Evolutionary conservation across 2,888 invertebrate species (phyloP).

Genomic region (Andrena chrysosceles): DNA sequence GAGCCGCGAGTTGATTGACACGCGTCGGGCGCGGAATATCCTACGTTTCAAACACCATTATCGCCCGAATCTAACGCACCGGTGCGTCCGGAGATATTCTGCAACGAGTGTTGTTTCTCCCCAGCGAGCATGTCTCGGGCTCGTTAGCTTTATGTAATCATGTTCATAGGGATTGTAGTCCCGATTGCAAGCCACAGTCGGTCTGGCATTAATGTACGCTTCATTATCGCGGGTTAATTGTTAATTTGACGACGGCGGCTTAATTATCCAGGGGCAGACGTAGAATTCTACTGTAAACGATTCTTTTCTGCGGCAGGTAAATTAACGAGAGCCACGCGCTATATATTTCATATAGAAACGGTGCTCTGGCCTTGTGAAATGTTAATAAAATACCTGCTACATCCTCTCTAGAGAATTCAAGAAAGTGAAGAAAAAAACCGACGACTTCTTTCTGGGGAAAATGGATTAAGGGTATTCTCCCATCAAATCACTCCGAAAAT

Average conservation of each 20-base stretch:
- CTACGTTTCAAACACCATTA: constrained; percentile 51
- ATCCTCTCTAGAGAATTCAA: neutral
- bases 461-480: no score
- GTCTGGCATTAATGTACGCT: constrained; percentile 62
- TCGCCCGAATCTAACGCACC: constrained; percentile 51
- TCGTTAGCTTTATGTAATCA: constrained; percentile 72
- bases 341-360: neutral
- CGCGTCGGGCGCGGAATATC: constrained; percentile 47
- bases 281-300: neutral
- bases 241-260: constrained; percentile 66
- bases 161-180: constrained; percentile 63
- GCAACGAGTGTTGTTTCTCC: constrained; percentile 49
- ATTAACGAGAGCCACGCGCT: neutral
- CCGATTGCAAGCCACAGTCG: constrained; percentile 62
- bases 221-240: constrained; percentile 75
- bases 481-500: no score
- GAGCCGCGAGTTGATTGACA: constrained; percentile 51
- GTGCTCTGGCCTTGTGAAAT: neutral
- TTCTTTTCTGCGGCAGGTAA: neutral
- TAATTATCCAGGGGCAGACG: neutral
- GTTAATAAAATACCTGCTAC: neutral
- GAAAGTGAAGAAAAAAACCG: neutral
- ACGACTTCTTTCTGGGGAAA: no score
- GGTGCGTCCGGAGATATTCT: constrained; percentile 43
- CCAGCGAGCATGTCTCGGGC: constrained; percentile 52